Evolutionary conservation across 2,113 vertebrate species (phyloP).

Genomic region (Cacatua alba): DNA sequence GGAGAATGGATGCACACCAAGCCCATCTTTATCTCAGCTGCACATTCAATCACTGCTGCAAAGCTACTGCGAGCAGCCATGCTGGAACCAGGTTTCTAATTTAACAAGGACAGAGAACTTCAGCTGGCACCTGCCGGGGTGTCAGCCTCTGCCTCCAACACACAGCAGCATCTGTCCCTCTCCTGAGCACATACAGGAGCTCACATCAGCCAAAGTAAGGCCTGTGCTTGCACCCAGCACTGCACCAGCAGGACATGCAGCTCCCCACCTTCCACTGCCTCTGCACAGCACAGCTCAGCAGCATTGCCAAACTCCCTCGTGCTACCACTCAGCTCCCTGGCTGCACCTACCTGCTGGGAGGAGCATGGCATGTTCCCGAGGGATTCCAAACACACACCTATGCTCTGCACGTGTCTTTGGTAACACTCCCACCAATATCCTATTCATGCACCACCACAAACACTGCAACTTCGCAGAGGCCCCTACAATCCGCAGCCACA

Average conservation of each 20-base stretch:
- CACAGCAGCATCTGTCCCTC: not conserved
- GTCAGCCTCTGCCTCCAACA: not conserved
- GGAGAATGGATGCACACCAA: not conserved
- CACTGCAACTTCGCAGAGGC: not conserved
- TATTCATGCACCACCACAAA: no score
- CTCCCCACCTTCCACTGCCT: not conserved
- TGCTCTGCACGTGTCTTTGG: rapidly evolving
- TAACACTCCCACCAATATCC: not conserved
- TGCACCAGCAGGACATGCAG: not conserved
- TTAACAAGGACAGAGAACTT: not conserved
- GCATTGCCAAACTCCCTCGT: rapidly evolving
- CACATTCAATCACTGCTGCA: not conserved
- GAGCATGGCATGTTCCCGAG: rapidly evolving
- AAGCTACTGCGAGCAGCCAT: not conserved
- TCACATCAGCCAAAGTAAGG: not conserved
- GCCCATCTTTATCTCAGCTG: not conserved
- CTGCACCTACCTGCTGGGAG: not conserved
- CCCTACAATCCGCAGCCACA: not conserved
- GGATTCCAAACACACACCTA: not conserved
- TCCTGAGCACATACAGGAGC: not conserved
- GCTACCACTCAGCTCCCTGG: not conserved
- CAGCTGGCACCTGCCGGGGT: not conserved
- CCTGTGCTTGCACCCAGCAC: rapidly evolving
- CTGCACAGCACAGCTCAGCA: not conserved
- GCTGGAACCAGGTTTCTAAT: not conserved